Evolutionary conservation across 2,797 vertebrate genomes (phyloP).

Genomic region (Arrhamphus sclerolepis): DNA sequence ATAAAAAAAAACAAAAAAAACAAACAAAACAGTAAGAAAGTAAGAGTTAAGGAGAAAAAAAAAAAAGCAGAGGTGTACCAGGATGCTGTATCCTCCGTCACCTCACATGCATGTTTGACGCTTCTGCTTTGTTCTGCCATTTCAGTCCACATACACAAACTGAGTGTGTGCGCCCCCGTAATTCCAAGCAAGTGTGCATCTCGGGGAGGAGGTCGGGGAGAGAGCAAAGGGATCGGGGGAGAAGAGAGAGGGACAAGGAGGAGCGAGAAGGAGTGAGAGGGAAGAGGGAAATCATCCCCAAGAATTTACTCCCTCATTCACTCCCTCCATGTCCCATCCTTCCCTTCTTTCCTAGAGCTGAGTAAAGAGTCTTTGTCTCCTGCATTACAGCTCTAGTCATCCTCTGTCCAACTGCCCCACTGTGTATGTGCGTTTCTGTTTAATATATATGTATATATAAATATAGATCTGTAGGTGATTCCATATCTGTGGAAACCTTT

Average conservation of each 20-base stretch:
- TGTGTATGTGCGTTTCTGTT: slow-evolving; percentile 29
- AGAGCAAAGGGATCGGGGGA: slow-evolving; percentile 9
- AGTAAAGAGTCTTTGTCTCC: slow-evolving; percentile 81
- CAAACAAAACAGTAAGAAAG: slow-evolving; percentile 70
- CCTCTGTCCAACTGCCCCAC: slow-evolving; percentile 73
- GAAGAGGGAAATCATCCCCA: slow-evolving; percentile 31
- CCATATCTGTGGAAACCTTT: slow-evolving; percentile 55
- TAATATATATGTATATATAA: slow-evolving; percentile 41
- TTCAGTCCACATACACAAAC: slow-evolving; percentile 76
- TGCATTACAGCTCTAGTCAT: slow-evolving; percentile 69
- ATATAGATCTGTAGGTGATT: slow-evolving; percentile 67
- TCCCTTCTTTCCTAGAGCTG: slow-evolving; percentile 68
- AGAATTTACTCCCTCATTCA: slow-evolving; percentile 55
- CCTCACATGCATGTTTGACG: slow-evolving; percentile 81
- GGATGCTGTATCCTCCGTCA: slow-evolving; percentile 72
- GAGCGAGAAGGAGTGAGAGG: slow-evolving; percentile 45
- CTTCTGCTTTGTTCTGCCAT: slow-evolving; percentile 69
- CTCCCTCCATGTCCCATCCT: slow-evolving; percentile 61
- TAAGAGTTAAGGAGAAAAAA: slow-evolving; percentile 68
- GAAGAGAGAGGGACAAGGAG: slow-evolving; percentile 15
- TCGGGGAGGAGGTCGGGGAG: slow-evolving; percentile 39
- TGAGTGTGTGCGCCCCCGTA: slow-evolving; percentile 60
- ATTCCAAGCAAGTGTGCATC: slow-evolving; percentile 69
- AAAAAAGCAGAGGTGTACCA: slow-evolving; percentile 68
- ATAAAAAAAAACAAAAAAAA: slow-evolving; percentile 63